A percentile compares a stretch with the other conserved stretches of the same genome.
Conservation (phyloP, 2,888 invertebrate species). For the Lasioglossum morio region DNA sequence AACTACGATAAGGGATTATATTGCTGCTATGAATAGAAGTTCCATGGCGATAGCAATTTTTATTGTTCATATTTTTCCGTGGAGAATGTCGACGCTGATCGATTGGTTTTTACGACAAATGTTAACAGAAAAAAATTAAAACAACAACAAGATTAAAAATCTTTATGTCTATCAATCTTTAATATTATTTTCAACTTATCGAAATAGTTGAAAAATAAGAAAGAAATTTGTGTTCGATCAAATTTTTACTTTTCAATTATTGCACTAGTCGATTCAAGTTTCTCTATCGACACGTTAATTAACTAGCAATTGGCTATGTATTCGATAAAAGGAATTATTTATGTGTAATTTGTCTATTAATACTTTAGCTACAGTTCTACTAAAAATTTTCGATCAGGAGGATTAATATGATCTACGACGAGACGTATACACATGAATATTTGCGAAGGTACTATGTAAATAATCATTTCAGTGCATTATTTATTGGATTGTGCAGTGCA, state of each 20-base stretch:
- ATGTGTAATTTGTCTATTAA: not conserved
- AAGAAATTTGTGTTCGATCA: not conserved
- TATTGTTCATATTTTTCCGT: not conserved
- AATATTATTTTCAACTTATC: not conserved
- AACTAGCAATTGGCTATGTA: not conserved
- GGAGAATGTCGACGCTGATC: not conserved
- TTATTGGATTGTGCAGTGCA: not conserved
- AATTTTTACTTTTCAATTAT: not conserved
- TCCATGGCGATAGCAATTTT: not conserved
- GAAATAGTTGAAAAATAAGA: not conserved
- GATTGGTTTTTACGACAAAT: not conserved
- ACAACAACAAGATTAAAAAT: not conserved
- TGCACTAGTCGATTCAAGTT: not conserved
- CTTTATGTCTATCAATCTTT: not conserved
- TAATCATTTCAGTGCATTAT: not conserved
- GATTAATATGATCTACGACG: not conserved
- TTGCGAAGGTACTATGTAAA: not conserved
- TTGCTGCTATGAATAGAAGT: conserved; percentile 6
- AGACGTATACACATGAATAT: not conserved
- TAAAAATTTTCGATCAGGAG: not conserved
- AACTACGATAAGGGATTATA: conserved; percentile 51
- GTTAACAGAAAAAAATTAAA: not conserved
- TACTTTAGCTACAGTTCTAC: not conserved
- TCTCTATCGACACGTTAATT: not conserved
- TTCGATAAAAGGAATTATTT: not conserved